Conservation (phyloP, 2,888 invertebrate species). For the Leucophenga maculata region DNA sequence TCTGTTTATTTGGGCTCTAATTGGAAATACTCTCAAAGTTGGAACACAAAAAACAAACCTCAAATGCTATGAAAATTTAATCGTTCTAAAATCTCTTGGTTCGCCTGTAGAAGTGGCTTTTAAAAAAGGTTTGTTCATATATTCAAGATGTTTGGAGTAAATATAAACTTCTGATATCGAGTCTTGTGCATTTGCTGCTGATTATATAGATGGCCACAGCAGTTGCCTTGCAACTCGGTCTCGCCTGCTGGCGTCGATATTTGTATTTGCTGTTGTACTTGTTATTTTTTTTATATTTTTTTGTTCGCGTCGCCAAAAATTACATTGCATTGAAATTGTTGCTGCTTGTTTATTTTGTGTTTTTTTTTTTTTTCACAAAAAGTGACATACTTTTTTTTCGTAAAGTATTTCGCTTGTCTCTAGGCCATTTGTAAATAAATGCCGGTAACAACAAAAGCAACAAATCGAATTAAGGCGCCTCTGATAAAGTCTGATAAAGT, state of each 20-base stretch:
- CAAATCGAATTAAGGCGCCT: not conserved
- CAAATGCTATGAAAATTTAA: too few species aligned
- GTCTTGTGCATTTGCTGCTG: too few species aligned
- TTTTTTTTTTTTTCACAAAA: not conserved
- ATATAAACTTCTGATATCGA: too few species aligned
- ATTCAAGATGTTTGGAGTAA: too few species aligned
- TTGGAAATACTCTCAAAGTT: too few species aligned
- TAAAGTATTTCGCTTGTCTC: slow-evolving; percentile 7
- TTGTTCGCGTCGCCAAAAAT: slow-evolving; percentile 13
- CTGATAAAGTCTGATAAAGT: too few species aligned
- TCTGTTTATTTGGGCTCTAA: too few species aligned
- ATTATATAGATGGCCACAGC: not conserved
- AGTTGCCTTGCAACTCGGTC: not conserved
- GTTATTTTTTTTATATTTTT: not conserved
- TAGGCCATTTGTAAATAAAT: slow-evolving; percentile 11
- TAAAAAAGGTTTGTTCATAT: too few species aligned
- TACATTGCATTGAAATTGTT: not conserved
- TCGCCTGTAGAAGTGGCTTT: too few species aligned
- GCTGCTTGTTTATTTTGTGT: not conserved
- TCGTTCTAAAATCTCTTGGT: too few species aligned
- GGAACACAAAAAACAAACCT: too few species aligned
- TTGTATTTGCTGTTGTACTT: too few species aligned
- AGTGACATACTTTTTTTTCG: slow-evolving; percentile 17
- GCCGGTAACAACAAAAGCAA: slow-evolving; percentile 9
- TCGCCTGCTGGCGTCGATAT: not conserved